Evolutionary conservation across 2,797 vertebrate species (phyloP).

Genomic region (Limnodromus scolopaceus): DNA sequence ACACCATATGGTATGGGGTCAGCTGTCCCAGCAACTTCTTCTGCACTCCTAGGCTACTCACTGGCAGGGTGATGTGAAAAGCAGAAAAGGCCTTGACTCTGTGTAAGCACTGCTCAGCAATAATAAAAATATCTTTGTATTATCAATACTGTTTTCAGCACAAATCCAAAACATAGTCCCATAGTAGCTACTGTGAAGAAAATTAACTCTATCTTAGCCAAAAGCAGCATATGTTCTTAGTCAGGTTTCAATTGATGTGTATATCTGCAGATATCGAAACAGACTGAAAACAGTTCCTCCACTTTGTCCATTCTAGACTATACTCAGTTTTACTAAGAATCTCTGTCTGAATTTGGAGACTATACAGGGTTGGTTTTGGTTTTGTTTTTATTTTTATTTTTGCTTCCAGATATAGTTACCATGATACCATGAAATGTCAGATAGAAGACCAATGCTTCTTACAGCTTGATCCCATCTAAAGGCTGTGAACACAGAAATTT

Average conservation of each 20-base stretch:
- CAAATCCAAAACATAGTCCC: background rate
- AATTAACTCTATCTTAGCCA: background rate
- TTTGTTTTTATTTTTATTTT: background rate
- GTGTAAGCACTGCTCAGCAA: background rate
- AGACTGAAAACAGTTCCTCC: background rate
- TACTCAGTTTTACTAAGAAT: background rate
- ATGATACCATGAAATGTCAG: background rate
- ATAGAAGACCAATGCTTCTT: background rate
- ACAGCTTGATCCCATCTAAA: background rate
- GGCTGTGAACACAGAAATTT: background rate
- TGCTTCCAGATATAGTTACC: background rate
- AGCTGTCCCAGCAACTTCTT: background rate
- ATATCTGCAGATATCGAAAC: background rate
- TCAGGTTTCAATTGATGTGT: background rate
- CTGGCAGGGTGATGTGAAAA: background rate
- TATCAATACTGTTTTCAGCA: background rate
- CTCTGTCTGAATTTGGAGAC: background rate
- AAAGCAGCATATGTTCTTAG: background rate
- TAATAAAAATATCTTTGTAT: background rate
- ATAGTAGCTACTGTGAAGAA: background rate
- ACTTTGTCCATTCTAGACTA: background rate
- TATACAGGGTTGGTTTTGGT: fast-evolving
- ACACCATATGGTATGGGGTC: background rate
- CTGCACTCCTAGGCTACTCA: background rate
- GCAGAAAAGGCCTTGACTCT: background rate